Conservation (phyloP, 1,140 invertebrate genomes). For the Neodiprion lecontei region DNA sequence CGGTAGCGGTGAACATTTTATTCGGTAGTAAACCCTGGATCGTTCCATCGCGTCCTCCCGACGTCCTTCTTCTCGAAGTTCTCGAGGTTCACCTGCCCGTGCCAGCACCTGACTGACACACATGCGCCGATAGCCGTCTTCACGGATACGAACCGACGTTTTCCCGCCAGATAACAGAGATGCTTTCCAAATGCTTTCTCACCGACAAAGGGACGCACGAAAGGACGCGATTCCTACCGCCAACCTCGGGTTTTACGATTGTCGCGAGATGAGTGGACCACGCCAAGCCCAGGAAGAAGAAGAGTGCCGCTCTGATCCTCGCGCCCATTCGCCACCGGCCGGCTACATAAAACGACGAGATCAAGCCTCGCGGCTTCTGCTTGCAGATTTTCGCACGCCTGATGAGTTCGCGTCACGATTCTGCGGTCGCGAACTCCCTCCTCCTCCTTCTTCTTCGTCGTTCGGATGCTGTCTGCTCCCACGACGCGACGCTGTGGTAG, state of each 20-base stretch:
- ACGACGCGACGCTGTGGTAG: not conserved
- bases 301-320: constrained; percentile 17
- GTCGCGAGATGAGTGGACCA: constrained; percentile 29
- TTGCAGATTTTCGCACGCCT: constrained; percentile 49
- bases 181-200: constrained; percentile 35
- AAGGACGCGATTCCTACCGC: not conserved
- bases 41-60: not conserved
- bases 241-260: constrained; percentile 37
- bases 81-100: too few relatives aligned
- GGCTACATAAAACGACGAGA: constrained; percentile 18
- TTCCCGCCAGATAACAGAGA: not conserved
- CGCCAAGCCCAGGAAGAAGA: constrained; percentile 21
- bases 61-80: not conserved
- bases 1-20: not conserved
- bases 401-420: constrained; percentile 55
- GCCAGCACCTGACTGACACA: too few relatives aligned
- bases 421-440: constrained; percentile 39
- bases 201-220: constrained; percentile 36
- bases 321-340: constrained; percentile 21
- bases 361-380: constrained; percentile 21
- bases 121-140: too few relatives aligned
- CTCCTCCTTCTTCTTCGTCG: not conserved
- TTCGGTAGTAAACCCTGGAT: not conserved
- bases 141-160: too few relatives aligned
- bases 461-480: constrained; percentile 5